A percentile compares a stretch with the other conserved stretches of the same genome.
phyloP scores from a whole-genome alignment of 2,888 invertebrate species.

The Dasypolia templi region DNA sequence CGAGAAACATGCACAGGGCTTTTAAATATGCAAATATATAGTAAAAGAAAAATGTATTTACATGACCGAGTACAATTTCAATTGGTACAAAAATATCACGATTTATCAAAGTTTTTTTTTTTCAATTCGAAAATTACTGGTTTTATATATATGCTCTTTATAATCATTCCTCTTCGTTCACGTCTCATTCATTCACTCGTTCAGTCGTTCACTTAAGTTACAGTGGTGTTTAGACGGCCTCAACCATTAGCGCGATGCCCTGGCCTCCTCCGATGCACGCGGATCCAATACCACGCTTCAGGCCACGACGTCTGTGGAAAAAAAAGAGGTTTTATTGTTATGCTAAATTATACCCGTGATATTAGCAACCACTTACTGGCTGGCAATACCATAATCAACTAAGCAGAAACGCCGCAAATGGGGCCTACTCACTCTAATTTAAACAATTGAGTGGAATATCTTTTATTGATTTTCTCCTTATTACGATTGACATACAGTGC shows the following conservation, averaged over 20 bases:
- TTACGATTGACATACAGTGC: background rate
- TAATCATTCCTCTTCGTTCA: constrained; percentile 34
- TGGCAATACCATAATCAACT: background rate
- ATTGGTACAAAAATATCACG: constrained; percentile 36
- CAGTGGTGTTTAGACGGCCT: constrained; percentile 91
- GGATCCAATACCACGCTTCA: constrained; percentile 97
- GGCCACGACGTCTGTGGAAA: constrained; percentile 93
- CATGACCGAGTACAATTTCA: constrained; percentile 12
- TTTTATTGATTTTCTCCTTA: background rate
- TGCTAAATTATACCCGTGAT: background rate
- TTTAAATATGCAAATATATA: constrained; percentile 7
- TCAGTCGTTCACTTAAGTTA: constrained; percentile 45
- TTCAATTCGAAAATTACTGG: constrained; percentile 16
- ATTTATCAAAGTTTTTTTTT: background rate
- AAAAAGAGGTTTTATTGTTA: constrained; percentile 2
- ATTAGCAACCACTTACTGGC: background rate
- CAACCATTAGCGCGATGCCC: constrained; percentile 98
- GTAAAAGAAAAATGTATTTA: background rate
- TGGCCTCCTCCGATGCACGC: constrained; percentile 99
- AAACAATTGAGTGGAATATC: background rate
- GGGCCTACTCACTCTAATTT: background rate
- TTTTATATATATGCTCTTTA: constrained; percentile 15
- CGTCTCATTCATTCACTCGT: constrained; percentile 42
- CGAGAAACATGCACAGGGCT: background rate
- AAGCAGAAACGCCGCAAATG: too few relatives aligned